These are phyloP conservation scores for Meganola albula DNA, from an alignment of 2,888 invertebrate genomes.

Conservation along the genomic window DNA sequence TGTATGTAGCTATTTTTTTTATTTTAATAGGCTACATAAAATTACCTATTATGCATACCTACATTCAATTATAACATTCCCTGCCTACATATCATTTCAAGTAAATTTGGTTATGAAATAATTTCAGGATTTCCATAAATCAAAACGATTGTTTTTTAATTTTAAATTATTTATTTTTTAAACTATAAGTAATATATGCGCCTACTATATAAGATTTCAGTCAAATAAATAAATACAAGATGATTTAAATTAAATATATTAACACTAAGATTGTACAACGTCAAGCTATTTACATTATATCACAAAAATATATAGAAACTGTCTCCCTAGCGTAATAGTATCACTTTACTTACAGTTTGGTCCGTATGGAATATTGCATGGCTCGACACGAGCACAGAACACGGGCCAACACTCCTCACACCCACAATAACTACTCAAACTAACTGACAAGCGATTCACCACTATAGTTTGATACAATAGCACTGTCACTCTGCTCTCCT, in stretches of 20 bases:
- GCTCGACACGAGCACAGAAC: conserved; percentile 16
- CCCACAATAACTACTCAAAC: conserved; percentile 41
- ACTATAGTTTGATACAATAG: too few relatives aligned
- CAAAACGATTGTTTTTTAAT: conserved; percentile 44
- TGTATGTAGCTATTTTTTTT: too few relatives aligned
- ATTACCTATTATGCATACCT: too few relatives aligned
- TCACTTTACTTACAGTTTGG: conserved; percentile 73
- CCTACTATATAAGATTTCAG: conserved; percentile 73
- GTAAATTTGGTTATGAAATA: too few relatives aligned
- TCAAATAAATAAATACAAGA: conserved; percentile 78
- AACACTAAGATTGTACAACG: conserved; percentile 76
- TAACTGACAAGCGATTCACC: conserved; percentile 48
- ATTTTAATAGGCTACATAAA: too few relatives aligned
- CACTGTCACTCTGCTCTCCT: too few relatives aligned
- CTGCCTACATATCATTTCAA: too few relatives aligned
- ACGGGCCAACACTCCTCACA: conserved; percentile 7
- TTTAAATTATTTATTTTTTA: conserved; percentile 67
- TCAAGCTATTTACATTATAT: conserved; percentile 77
- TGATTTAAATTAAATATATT: conserved; percentile 74
- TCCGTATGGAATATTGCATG: conserved; percentile 57
- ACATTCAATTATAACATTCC: too few relatives aligned
- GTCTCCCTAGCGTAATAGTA: conserved; percentile 57
- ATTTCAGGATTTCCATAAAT: conserved; percentile 40
- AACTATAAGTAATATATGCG: conserved; percentile 52
- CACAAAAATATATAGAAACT: conserved; percentile 62